phyloP scores from a whole-genome alignment of 1,140 invertebrate genomes.

The Drosophila santomea region DNA sequence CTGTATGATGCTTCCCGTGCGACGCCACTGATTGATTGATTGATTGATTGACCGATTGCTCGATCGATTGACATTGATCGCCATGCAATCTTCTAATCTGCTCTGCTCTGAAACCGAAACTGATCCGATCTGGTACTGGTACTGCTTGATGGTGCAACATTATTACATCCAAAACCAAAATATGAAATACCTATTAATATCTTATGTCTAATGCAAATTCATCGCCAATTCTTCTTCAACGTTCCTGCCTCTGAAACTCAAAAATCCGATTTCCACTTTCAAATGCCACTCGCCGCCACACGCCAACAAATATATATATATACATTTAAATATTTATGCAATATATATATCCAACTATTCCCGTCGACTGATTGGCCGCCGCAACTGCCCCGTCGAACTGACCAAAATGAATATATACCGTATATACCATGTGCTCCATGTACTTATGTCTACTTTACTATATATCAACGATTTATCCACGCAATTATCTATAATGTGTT shows the following conservation, averaged over 20 bases:
- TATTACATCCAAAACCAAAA: constrained; percentile 23
- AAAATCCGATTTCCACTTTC: constrained; percentile 60
- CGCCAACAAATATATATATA: constrained; percentile 27
- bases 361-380: constrained; percentile 77
- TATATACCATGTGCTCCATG: constrained; percentile 11
- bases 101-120: constrained; percentile 79
- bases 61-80: constrained; percentile 73
- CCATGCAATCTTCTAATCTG: constrained; percentile 70
- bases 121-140: constrained; percentile 80
- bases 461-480: constrained; percentile 24
- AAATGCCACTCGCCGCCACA: constrained; percentile 66
- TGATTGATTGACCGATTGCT: constrained; percentile 60
- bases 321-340: constrained; percentile 6
- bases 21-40: constrained; percentile 72
- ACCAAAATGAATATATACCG: constrained; percentile 44
- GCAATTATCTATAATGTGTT: constrained; percentile 21
- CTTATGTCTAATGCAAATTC: constrained; percentile 46
- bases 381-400: constrained; percentile 64
- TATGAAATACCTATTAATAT: constrained; percentile 41
- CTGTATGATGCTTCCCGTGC: constrained; percentile 49
- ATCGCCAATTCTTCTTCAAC: constrained; percentile 78
- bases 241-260: constrained; percentile 72
- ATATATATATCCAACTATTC: constrained; percentile 56
- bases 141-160: constrained; percentile 78
- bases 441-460: constrained; percentile 28